These are phyloP conservation scores for Geodia barretti DNA, from an alignment of 37 sponge, comb jelly and placozoan species.

Conservation along the genomic window DNA sequence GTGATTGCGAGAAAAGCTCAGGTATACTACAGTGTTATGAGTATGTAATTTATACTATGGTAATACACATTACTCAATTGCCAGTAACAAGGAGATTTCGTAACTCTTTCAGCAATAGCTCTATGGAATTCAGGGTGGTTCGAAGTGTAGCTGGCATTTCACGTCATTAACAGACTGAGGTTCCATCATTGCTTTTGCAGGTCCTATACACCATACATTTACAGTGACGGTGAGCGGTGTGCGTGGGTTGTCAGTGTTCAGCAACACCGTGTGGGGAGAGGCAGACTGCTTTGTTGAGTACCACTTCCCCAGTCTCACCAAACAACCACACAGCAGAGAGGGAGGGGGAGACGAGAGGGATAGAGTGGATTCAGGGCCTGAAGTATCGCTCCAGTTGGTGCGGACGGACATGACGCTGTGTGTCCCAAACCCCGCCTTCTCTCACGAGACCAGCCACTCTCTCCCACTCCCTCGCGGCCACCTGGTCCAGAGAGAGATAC, in stretches of 20 bases:
- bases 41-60: too few relatives aligned
- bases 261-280: conserved; percentile 79
- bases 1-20: not conserved
- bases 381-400: conserved; percentile 16
- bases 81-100: too few relatives aligned
- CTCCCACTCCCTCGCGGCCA: conserved; percentile 19
- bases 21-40: not conserved
- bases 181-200: not conserved
- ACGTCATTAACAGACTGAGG: not conserved
- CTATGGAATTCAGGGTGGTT: not conserved
- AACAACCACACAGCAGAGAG: not conserved
- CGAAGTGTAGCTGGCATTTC: not conserved
- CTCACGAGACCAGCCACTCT: conserved; percentile 49
- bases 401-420: conserved; percentile 71
- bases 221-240: conserved; percentile 52
- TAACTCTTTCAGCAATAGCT: not conserved
- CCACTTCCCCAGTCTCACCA: conserved; percentile 59
- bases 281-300: conserved; percentile 90
- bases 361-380: too few relatives aligned
- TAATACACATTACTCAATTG: too few relatives aligned
- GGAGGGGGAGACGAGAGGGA: conserved; percentile 9
- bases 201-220: conserved; percentile 39
- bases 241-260: conserved; percentile 20
- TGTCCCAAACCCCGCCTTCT: conserved; percentile 58
- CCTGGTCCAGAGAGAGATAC: conserved; percentile 51